Percentiles rank a stretch among this genome's conserved stretches.
These are phyloP conservation scores for Puffinus mauretanicus DNA, from an alignment of 2,113 vertebrate species.

Conservation along the genomic window DNA sequence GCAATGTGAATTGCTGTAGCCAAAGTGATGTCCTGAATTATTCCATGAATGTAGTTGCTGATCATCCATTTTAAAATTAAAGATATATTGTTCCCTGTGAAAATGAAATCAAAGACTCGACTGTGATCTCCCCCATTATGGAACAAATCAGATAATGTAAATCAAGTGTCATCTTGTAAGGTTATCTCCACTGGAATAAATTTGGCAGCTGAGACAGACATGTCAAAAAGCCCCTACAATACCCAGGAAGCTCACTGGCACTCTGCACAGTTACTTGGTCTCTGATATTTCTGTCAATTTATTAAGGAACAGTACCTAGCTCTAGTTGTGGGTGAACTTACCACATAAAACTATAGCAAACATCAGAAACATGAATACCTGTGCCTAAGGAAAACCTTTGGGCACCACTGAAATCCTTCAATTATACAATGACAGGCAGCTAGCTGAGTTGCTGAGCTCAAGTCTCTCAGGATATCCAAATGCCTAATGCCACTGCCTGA, in stretches of 20 bases:
- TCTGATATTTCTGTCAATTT: background rate
- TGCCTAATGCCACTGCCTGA: background rate
- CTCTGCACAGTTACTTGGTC: background rate
- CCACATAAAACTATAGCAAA: background rate
- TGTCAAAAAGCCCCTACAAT: conserved; percentile 6
- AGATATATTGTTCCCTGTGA: conserved; percentile 45
- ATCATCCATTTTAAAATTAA: conserved; percentile 54
- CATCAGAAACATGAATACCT: background rate
- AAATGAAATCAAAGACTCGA: conserved; percentile 45
- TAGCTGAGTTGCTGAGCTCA: background rate
- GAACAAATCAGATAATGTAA: conserved; percentile 49
- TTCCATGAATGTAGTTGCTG: background rate
- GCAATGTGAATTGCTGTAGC: background rate
- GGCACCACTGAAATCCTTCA: background rate
- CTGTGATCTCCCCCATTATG: background rate
- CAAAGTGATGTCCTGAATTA: background rate
- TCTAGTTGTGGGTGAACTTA: background rate
- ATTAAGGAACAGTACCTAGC: background rate
- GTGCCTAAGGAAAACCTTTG: background rate
- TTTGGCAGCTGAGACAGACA: background rate
- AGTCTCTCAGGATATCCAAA: background rate
- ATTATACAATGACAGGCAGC: background rate
- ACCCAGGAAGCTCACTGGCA: background rate
- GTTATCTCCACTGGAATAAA: conserved; percentile 36
- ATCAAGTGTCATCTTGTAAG: conserved; percentile 30